phyloP scores from a whole-genome alignment of 23 tunicate genomes.

The Phallusia fumigata region DNA sequence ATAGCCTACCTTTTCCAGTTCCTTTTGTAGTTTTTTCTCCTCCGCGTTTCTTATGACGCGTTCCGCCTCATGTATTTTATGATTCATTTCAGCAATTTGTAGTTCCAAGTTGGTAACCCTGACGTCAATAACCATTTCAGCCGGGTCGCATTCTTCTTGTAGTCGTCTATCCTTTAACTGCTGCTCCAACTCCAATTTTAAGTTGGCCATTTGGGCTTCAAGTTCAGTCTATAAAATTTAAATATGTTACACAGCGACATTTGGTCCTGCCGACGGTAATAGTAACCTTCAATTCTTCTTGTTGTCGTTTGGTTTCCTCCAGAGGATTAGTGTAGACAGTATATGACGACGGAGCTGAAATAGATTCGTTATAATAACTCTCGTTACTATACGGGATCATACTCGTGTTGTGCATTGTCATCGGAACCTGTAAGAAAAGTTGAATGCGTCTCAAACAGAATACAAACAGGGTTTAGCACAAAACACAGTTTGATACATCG shows the following conservation, averaged over 20 bases:
- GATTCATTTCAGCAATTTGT: slow-evolving; percentile 77
- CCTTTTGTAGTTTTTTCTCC: slow-evolving; percentile 15
- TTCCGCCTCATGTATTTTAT: slow-evolving; percentile 49
- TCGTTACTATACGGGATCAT: slow-evolving; percentile 6
- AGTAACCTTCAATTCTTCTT: slow-evolving; percentile 47
- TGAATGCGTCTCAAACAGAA: no score
- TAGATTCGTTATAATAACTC: slow-evolving; percentile 8
- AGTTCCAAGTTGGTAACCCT: slow-evolving; percentile 62
- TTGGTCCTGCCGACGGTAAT: not conserved
- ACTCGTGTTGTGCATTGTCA: not conserved
- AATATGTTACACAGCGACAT: not conserved
- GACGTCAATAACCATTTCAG: slow-evolving; percentile 55
- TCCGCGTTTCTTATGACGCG: slow-evolving; percentile 20
- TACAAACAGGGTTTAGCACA: no score
- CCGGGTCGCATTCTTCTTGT: not conserved
- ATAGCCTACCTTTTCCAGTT: slow-evolving; percentile 10
- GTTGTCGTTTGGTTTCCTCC: slow-evolving; percentile 36
- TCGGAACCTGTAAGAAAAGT: not conserved
- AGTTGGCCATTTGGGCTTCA: slow-evolving; percentile 61
- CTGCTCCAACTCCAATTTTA: slow-evolving; percentile 53
- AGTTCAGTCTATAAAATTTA: slow-evolving; percentile 35
- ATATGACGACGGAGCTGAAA: slow-evolving; percentile 20
- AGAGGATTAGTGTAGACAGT: slow-evolving; percentile 5
- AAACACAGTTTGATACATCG: no score
- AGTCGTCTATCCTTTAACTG: slow-evolving; percentile 9